Evolutionary conservation across 2,888 invertebrate genomes (phyloP).

Genomic region (Trichopria drosophilae): DNA sequence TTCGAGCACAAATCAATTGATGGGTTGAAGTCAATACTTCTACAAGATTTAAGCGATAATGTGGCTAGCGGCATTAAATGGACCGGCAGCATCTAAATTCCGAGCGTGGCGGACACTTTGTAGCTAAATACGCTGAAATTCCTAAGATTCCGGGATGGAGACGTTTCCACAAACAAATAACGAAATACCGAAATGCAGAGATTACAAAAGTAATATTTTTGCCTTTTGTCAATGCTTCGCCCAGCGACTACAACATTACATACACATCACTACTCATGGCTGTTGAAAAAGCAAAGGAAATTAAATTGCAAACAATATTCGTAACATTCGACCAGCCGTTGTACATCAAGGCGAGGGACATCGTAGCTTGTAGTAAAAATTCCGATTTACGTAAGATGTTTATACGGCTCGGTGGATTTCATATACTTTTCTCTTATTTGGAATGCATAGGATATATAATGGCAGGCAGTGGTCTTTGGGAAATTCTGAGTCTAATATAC

Average conservation of each 20-base stretch:
- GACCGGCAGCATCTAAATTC: no score
- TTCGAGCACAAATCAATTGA: no score
- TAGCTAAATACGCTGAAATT: conserved; percentile 48
- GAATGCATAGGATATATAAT: conserved; percentile 52
- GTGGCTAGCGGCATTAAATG: conserved; percentile 47
- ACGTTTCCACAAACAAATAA: no score
- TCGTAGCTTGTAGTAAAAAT: conserved; percentile 10
- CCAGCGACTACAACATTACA: conserved; percentile 26
- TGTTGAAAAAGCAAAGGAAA: conserved; percentile 17
- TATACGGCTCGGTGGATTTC: conserved; percentile 37
- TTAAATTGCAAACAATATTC: conserved; percentile 17
- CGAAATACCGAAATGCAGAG: no score
- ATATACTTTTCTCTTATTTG: conserved; percentile 48
- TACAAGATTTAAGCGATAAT: no score
- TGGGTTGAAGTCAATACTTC: no score
- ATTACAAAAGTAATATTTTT: conserved; percentile 29
- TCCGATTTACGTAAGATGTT: conserved; percentile 24
- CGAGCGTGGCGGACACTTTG: no score
- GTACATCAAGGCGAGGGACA: no score
- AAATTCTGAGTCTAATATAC: no score
- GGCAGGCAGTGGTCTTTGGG: conserved; percentile 53
- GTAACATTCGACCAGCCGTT: no score
- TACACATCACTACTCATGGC: conserved; percentile 23
- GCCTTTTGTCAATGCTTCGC: conserved; percentile 31
- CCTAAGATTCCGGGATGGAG: no score